These are phyloP conservation scores for Gila robusta DNA, from an alignment of 2,797 vertebrate species.

Conservation along the genomic window DNA sequence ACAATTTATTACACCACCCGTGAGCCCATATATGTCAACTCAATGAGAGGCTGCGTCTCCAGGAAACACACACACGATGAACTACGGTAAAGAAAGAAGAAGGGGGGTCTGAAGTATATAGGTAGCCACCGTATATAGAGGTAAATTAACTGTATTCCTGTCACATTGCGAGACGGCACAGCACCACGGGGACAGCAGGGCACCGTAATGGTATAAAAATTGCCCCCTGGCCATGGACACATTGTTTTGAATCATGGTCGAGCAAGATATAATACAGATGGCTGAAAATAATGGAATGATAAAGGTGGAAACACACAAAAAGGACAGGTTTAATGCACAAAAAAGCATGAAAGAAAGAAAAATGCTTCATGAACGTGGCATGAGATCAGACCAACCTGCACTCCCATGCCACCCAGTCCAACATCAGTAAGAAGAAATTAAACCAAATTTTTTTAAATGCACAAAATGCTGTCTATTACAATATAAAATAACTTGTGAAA, in stretches of 20 bases:
- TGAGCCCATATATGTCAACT: conserved; percentile 73
- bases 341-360: neutral
- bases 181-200: conserved; percentile 32
- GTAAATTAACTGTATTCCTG: conserved; percentile 43
- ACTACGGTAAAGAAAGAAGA: conserved; percentile 4
- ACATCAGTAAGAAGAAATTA: neutral
- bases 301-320: conserved; percentile 30
- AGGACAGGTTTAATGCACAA: conserved; percentile 26
- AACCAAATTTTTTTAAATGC: neutral
- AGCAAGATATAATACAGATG: conserved; percentile 26
- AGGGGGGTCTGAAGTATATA: conserved; percentile 42
- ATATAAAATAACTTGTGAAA: neutral
- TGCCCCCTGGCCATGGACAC: conserved; percentile 38
- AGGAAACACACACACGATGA: conserved; percentile 8
- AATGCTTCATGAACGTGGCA: neutral
- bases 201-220: conserved; percentile 26
- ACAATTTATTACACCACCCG: conserved; percentile 60
- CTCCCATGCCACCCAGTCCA: neutral
- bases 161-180: conserved; percentile 18
- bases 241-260: conserved; percentile 40
- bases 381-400: neutral
- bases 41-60: conserved; percentile 54
- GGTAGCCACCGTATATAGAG: conserved; percentile 15
- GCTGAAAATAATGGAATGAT: conserved; percentile 44
- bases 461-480: neutral